Percentiles rank a stretch among this genome's conserved stretches.
These are phyloP conservation scores for Andrena haemorrhoa DNA, from an alignment of 2,888 invertebrate genomes.

Conservation along the genomic window DNA sequence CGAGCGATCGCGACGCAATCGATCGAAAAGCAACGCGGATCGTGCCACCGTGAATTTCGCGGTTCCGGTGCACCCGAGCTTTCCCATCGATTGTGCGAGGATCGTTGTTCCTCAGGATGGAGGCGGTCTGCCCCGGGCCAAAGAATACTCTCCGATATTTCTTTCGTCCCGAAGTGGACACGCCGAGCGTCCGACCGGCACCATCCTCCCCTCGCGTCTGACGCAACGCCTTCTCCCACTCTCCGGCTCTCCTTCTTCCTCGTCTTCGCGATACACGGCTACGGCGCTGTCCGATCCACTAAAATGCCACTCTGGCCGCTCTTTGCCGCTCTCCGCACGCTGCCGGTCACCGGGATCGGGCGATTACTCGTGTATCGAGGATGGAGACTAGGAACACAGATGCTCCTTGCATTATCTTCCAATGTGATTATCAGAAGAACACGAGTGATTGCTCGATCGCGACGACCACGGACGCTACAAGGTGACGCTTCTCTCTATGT, in stretches of 20 bases:
- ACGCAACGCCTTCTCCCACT: conserved; percentile 24
- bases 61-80: conserved; percentile 20
- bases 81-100: conserved; percentile 38
- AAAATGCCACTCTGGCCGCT: conserved; percentile 78
- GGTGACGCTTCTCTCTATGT: conserved; percentile 1
- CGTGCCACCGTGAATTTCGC: conserved; percentile 33
- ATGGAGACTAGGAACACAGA: background rate
- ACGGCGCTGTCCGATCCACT: conserved; percentile 82
- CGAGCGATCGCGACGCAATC: background rate
- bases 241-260: conserved; percentile 44
- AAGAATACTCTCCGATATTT: conserved; percentile 34
- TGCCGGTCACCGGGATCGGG: conserved; percentile 48
- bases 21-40: conserved; percentile 22
- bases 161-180: conserved; percentile 4
- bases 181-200: background rate
- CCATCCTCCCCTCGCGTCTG: conserved; percentile 20
- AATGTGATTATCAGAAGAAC: background rate
- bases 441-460: conserved; percentile 37
- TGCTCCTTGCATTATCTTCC: background rate
- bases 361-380: conserved; percentile 19
- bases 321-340: conserved; percentile 73
- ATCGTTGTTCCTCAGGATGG: conserved; percentile 28
- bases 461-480: conserved; percentile 17
- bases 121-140: background rate
- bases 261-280: conserved; percentile 63